Conservation (phyloP, 2,888 invertebrate species). For the Aspidiotus destructor region DNA sequence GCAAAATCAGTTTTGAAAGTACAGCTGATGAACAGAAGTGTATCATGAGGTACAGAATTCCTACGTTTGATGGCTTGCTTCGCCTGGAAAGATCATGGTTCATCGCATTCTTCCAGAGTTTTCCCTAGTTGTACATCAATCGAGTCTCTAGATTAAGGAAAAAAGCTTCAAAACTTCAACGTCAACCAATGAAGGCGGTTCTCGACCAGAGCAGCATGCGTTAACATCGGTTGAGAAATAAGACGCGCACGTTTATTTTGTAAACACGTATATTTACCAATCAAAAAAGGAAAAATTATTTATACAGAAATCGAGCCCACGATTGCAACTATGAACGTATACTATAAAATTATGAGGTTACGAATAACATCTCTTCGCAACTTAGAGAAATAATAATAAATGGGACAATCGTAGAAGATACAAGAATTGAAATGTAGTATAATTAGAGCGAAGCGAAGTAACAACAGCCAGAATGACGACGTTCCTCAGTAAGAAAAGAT, state of each 20-base stretch:
- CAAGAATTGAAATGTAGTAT: conserved; percentile 10
- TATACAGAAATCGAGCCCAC: conserved; percentile 25
- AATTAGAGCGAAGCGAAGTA: conserved; percentile 26
- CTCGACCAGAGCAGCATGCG: no score
- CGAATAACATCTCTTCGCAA: conserved; percentile 17
- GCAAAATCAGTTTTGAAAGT: no score
- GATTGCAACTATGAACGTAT: conserved; percentile 6
- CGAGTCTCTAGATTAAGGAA: no score
- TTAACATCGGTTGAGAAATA: no score
- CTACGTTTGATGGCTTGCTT: no score
- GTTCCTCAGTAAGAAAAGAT: conserved; percentile 3
- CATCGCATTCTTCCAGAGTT: no score
- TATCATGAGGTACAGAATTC: no score
- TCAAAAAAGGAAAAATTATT: conserved; percentile 19
- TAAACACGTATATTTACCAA: conserved; percentile 27
- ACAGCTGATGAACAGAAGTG: no score
- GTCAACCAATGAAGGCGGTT: no score
- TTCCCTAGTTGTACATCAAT: no score
- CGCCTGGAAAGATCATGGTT: no score
- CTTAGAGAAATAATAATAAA: conserved; percentile 12
- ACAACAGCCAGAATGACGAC: conserved; percentile 23
- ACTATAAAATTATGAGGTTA: conserved; percentile 27
- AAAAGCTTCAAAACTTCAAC: no score
- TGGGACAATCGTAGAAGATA: not conserved
- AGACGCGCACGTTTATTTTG: not conserved